A percentile compares a stretch with the other conserved stretches of the same genome.
Conservation (phyloP, 2,113 vertebrate species). For the Montifringilla adamsi region DNA sequence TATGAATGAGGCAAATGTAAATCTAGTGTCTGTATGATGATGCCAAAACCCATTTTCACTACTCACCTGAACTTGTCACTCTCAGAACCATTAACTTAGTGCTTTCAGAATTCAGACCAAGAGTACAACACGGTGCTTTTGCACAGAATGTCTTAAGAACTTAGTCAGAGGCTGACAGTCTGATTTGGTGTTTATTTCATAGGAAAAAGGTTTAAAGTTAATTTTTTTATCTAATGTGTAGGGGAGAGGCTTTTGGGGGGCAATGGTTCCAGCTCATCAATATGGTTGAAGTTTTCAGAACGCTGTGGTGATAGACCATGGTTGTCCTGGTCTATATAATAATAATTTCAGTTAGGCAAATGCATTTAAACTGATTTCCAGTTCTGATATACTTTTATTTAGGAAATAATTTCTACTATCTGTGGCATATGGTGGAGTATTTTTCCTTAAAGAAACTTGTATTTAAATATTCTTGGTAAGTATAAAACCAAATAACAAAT, state of each 20-base stretch:
- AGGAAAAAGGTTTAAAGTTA: neutral
- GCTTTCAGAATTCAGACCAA: neutral
- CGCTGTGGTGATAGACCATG: neutral
- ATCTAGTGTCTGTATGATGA: neutral
- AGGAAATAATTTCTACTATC: neutral
- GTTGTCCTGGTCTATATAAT: neutral
- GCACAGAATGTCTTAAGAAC: neutral
- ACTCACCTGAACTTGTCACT: neutral
- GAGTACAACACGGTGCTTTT: fast-evolving
- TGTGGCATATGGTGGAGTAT: neutral
- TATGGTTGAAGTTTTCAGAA: neutral
- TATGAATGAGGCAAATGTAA: neutral
- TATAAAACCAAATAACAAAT: neutral
- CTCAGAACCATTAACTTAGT: neutral
- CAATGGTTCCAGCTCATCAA: neutral
- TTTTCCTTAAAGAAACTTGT: neutral
- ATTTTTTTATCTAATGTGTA: neutral
- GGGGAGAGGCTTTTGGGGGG: neutral
- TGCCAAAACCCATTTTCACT: neutral
- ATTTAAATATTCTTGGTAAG: neutral
- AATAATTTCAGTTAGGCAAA: neutral
- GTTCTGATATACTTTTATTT: neutral
- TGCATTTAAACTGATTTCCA: neutral
- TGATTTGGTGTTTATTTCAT: neutral
- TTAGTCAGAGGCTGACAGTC: neutral